Percentiles rank a stretch among this genome's conserved stretches.
These are phyloP conservation scores for Drosophila meridiana DNA, from an alignment of 2,888 invertebrate species.

Conservation along the genomic window DNA sequence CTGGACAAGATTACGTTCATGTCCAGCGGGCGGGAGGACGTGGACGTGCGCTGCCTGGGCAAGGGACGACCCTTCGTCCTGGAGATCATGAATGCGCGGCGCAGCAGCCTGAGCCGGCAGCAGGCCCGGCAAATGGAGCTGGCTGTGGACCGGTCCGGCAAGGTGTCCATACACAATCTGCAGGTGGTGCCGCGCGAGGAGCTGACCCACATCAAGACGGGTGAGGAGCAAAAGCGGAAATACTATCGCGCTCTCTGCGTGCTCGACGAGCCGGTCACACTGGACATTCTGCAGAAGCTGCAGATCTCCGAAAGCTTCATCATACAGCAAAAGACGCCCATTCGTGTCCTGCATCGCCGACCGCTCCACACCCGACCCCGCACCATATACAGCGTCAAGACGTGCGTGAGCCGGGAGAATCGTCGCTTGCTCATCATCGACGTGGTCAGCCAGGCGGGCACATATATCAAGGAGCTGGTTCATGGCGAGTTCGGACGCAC, in stretches of 20 bases:
- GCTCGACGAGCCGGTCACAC: slow-evolving; percentile 84
- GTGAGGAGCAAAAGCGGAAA: slow-evolving; percentile 95
- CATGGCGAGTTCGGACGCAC: slow-evolving; percentile 98
- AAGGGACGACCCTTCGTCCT: slow-evolving; percentile 96
- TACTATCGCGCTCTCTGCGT: slow-evolving; percentile 93
- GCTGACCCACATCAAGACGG: slow-evolving; percentile 90
- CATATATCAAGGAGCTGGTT: slow-evolving; percentile 98
- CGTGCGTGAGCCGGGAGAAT: slow-evolving; percentile 86
- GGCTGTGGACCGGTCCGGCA: slow-evolving; percentile 86
- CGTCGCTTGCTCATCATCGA: slow-evolving; percentile 87
- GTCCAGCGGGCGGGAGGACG: slow-evolving; percentile 98
- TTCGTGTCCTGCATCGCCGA: slow-evolving; percentile 95
- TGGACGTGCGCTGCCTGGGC: slow-evolving; percentile 97
- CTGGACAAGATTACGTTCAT: slow-evolving; percentile 89
- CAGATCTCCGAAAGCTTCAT: slow-evolving; percentile 85
- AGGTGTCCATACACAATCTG: slow-evolving; percentile 88
- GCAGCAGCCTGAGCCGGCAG: slow-evolving; percentile 86
- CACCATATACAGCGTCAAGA: slow-evolving; percentile 88
- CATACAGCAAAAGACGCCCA: slow-evolving; percentile 93
- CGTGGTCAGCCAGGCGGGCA: slow-evolving; percentile 94
- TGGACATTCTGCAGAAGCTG: slow-evolving; percentile 86
- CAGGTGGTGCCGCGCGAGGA: slow-evolving; percentile 90
- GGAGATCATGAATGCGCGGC: slow-evolving; percentile 90
- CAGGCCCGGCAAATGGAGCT: slow-evolving; percentile 87
- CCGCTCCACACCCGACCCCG: slow-evolving; percentile 90